A percentile compares a stretch with the other conserved stretches of the same genome.
Conservation (phyloP, 2,888 invertebrate species). For the Orchesellides sinensis region DNA sequence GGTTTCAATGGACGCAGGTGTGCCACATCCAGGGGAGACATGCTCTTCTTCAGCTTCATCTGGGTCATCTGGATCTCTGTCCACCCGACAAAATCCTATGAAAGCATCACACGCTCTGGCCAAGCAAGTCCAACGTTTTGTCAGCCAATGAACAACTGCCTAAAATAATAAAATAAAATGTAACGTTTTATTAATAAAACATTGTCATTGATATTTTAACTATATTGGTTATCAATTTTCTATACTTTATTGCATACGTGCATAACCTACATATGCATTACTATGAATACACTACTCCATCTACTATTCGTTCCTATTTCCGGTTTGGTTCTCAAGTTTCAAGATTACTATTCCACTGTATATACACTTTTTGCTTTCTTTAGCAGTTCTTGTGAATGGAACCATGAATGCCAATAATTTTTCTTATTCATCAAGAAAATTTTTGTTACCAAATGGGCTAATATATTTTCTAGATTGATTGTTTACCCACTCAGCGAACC, state of each 20-base stretch:
- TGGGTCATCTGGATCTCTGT: conserved; percentile 84
- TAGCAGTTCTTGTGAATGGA: too few species aligned
- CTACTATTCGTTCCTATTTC: too few species aligned
- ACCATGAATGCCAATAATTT: too few species aligned
- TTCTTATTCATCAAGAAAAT: conserved; percentile 14
- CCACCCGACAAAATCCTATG: conserved; percentile 83
- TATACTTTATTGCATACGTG: too few species aligned
- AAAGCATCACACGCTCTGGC: conserved; percentile 79
- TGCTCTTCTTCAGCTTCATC: conserved; percentile 80
- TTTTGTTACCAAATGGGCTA: conserved; percentile 8
- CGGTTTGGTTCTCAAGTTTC: too few species aligned
- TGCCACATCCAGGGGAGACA: conserved; percentile 76
- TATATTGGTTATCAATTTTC: too few species aligned
- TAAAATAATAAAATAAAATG: conserved; percentile 50
- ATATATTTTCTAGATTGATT: conserved; percentile 20
- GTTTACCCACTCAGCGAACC: conserved; percentile 4
- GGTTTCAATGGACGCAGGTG: conserved; percentile 87
- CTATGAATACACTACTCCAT: too few species aligned
- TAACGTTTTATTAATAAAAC: too few species aligned
- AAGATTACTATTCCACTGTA: too few species aligned
- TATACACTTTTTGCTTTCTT: too few species aligned
- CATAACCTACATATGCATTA: too few species aligned
- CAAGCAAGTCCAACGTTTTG: conserved; percentile 71
- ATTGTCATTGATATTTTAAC: too few species aligned
- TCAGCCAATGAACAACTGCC: conserved; percentile 70